These are phyloP conservation scores for Brachyistius frenatus DNA, from an alignment of 2,113 vertebrate genomes.

Conservation along the genomic window DNA sequence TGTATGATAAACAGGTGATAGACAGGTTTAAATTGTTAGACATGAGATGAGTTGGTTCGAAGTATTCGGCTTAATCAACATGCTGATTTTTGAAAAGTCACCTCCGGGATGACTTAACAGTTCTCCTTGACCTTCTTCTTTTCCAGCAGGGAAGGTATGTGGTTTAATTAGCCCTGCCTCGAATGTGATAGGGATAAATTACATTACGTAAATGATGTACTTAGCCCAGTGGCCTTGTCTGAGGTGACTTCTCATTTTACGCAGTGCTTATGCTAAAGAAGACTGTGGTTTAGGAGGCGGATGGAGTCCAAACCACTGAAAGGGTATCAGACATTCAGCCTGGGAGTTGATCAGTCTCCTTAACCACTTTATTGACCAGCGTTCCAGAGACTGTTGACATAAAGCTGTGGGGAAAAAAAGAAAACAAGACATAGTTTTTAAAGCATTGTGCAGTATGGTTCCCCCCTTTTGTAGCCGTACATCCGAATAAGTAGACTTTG, in stretches of 20 bases:
- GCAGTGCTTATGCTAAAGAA: constrained; percentile 48
- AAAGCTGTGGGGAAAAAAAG: constrained; percentile 5
- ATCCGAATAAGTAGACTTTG: not conserved
- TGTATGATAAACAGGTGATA: not conserved
- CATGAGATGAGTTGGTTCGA: not conserved
- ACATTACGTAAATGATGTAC: constrained; percentile 71
- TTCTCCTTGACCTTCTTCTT: constrained; percentile 56
- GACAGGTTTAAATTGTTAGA: not conserved
- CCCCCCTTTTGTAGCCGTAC: not conserved
- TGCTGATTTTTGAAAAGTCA: constrained; percentile 36
- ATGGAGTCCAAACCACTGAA: constrained; percentile 54
- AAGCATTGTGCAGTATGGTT: not conserved
- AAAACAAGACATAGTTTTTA: constrained; percentile 6
- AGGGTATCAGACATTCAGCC: constrained; percentile 42
- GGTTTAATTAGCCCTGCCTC: constrained; percentile 66
- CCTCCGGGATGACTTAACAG: constrained; percentile 12
- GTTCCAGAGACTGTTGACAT: constrained; percentile 11
- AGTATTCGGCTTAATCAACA: not conserved
- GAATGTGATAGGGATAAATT: constrained; percentile 68
- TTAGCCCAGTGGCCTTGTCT: constrained; percentile 70
- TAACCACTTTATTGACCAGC: constrained; percentile 39
- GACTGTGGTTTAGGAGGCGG: constrained; percentile 58
- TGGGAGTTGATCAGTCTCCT: constrained; percentile 48
- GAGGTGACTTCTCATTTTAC: constrained; percentile 74
- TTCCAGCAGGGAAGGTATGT: constrained; percentile 45